Percentiles rank a stretch among this genome's conserved stretches.
phyloP scores from a whole-genome alignment of 37 sponge, comb jelly and placozoan species.

The Petrosia ficiformis region DNA sequence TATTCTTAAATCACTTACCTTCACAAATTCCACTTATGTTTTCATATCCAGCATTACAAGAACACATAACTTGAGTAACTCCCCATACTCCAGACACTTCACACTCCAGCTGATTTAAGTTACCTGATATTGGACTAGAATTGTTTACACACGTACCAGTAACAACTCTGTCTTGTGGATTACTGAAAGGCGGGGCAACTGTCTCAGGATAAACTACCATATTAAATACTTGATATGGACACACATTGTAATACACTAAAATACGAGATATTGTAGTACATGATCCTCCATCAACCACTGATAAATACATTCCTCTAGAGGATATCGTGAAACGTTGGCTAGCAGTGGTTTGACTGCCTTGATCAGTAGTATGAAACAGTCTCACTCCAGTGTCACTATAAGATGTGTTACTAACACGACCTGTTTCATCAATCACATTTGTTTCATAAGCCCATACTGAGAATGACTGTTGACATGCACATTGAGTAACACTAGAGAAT shows the following conservation, averaged over 20 bases:
- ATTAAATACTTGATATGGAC: conserved; percentile 12
- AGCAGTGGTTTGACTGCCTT: conserved; percentile 8
- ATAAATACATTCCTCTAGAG: conserved; percentile 25
- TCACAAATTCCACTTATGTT: background rate
- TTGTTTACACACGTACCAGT: background rate
- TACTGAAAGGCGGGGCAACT: background rate
- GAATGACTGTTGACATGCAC: background rate
- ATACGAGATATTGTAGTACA: conserved; percentile 28
- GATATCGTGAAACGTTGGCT: background rate
- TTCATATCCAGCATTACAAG: conserved; percentile 32
- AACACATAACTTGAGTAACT: background rate
- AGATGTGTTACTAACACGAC: background rate
- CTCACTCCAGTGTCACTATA: background rate
- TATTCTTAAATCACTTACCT: conserved; percentile 5
- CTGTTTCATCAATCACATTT: background rate
- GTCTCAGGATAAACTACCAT: conserved; percentile 1
- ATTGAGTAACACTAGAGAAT: background rate
- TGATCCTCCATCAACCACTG: conserved; percentile 20
- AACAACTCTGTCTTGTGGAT: background rate
- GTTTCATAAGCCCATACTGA: background rate
- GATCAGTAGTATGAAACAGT: background rate
- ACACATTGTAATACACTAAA: conserved; percentile 49
- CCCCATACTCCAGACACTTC: conserved; percentile 12
- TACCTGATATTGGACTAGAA: background rate
- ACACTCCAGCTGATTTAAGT: background rate